A percentile compares a stretch with the other conserved stretches of the same genome.
These are phyloP conservation scores for Silurus glanis DNA, from an alignment of 2,113 vertebrate genomes.

Conservation along the genomic window DNA sequence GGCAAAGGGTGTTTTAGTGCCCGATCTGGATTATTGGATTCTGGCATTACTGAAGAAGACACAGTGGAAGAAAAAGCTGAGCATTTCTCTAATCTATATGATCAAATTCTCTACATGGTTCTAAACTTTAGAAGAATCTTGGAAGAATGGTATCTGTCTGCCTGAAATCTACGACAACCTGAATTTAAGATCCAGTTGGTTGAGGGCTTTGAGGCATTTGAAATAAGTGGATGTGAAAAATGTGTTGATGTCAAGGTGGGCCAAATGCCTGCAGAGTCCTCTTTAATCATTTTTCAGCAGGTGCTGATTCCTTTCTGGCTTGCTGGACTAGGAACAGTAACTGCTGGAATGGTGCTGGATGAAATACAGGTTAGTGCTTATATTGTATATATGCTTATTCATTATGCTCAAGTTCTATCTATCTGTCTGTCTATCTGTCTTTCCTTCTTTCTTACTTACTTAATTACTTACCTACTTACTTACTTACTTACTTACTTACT, in stretches of 20 bases:
- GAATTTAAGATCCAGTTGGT: not conserved
- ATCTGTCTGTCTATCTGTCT: not conserved
- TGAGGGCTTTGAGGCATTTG: not conserved
- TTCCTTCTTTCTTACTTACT: not conserved
- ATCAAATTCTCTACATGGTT: not conserved
- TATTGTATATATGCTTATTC: not conserved
- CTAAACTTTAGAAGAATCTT: not conserved
- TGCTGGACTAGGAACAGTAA: constrained; percentile 85
- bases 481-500: not conserved
- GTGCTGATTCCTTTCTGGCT: constrained; percentile 79
- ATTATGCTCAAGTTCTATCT: too few relatives aligned
- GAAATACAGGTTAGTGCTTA: constrained; percentile 80
- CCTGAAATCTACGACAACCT: not conserved
- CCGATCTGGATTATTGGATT: not conserved
- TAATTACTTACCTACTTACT: not conserved
- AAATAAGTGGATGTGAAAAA: not conserved
- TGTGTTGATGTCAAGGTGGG: not conserved
- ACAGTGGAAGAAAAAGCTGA: not conserved
- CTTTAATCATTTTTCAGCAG: constrained; percentile 74
- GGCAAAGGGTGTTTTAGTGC: not conserved
- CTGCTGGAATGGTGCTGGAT: constrained; percentile 84
- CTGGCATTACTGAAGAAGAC: not conserved
- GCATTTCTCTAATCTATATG: not conserved
- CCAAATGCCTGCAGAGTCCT: constrained; percentile 64
- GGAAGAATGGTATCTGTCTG: not conserved